Evolutionary conservation across 1,140 invertebrate species (phyloP).

Genomic region (Asobara japonica): DNA sequence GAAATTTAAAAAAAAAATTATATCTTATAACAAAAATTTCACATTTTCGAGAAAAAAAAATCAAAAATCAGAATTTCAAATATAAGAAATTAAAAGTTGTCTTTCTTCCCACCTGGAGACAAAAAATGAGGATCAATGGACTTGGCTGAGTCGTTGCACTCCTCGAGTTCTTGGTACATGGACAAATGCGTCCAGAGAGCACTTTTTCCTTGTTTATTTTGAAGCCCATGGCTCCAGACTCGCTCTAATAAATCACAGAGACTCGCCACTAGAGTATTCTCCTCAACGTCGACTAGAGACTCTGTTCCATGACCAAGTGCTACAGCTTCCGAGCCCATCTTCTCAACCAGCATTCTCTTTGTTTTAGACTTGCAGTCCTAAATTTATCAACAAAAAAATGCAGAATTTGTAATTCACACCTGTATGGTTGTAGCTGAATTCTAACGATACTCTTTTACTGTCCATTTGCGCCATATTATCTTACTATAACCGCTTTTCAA

Average conservation of each 20-base stretch:
- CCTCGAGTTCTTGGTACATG: constrained; percentile 89
- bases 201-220: constrained; percentile 95
- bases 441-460: too few species aligned
- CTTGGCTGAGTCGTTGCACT: constrained; percentile 77
- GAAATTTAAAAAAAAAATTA: too few species aligned
- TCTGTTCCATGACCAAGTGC: constrained; percentile 80
- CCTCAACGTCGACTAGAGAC: constrained; percentile 77
- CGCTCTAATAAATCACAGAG: constrained; percentile 97
- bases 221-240: constrained; percentile 97
- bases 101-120: constrained; percentile 85
- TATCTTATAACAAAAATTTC: too few species aligned
- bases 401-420: constrained; percentile 9
- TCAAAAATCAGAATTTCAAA: too few species aligned
- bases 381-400: not conserved
- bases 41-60: too few species aligned
- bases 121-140: constrained; percentile 84
- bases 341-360: constrained; percentile 97
- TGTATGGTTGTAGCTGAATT: constrained; percentile 5
- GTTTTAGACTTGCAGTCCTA: constrained; percentile 93
- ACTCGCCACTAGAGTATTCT: constrained; percentile 97
- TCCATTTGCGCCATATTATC: too few species aligned
- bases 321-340: constrained; percentile 95
- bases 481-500: too few species aligned
- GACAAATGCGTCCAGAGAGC: constrained; percentile 93
- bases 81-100: too few species aligned